Conservation (phyloP, 2,888 invertebrate genomes). For the Hypolimnas misippus region DNA sequence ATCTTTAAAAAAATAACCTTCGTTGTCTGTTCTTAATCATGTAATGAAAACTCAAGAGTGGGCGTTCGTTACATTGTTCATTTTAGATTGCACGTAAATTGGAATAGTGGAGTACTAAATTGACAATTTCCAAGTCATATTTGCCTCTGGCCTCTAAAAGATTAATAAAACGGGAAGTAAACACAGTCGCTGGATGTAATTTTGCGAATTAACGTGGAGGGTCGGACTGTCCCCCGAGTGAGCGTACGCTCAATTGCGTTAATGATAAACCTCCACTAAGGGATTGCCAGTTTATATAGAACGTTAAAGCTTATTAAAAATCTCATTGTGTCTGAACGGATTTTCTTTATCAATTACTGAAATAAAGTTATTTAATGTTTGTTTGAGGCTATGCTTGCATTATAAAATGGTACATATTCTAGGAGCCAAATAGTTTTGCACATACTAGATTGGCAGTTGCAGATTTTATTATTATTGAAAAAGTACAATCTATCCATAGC, state of each 20-base stretch:
- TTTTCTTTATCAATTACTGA: no score
- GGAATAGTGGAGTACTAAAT: conserved; percentile 42
- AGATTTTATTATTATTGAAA: no score
- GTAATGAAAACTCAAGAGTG: conserved; percentile 7
- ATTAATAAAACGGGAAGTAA: conserved; percentile 53
- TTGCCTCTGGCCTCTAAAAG: conserved; percentile 46
- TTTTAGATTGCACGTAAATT: conserved; percentile 37
- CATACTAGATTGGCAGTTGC: no score
- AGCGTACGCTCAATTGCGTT: conserved; percentile 49
- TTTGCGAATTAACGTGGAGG: conserved; percentile 55
- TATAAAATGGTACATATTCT: no score
- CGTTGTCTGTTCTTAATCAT: neutral
- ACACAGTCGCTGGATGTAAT: conserved; percentile 57
- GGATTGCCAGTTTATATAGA: conserved; percentile 24
- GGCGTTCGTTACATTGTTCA: conserved; percentile 20
- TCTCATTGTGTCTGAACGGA: neutral
- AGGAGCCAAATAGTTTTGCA: no score
- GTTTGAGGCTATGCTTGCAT: no score
- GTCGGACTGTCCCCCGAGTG: conserved; percentile 49
- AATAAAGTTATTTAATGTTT: no score
- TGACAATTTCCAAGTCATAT: conserved; percentile 43
- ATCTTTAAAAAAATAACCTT: neutral
- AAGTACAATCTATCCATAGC: no score
- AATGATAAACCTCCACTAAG: conserved; percentile 46
- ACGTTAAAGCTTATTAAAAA: conserved; percentile 9